These are phyloP conservation scores for Sterna hirundo DNA, from an alignment of 2,113 vertebrate genomes.

Conservation along the genomic window DNA sequence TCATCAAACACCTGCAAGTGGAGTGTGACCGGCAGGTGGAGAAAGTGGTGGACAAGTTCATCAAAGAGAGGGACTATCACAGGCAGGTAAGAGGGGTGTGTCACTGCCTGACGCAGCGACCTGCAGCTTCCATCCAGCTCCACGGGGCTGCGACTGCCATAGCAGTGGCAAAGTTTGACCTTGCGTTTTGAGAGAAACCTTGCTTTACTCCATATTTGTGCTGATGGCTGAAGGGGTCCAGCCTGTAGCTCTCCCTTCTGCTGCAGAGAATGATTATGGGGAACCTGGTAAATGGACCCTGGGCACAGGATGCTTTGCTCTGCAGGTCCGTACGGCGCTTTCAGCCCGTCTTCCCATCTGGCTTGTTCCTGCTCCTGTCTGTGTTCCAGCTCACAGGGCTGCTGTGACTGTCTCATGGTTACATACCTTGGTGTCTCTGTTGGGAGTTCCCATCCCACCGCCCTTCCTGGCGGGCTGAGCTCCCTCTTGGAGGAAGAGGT, in stretches of 20 bases:
- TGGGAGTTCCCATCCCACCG: background rate
- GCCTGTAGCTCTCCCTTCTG: background rate
- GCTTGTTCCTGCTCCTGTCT: background rate
- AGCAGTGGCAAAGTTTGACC: background rate
- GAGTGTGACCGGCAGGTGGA: constrained; percentile 94
- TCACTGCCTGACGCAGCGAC: background rate
- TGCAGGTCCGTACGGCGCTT: background rate
- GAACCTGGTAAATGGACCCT: background rate
- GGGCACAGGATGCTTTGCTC: background rate
- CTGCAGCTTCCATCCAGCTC: background rate
- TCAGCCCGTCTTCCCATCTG: background rate
- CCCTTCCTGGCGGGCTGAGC: background rate
- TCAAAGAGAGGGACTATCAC: constrained; percentile 90
- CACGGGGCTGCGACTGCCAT: accelerated
- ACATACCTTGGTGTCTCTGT: background rate
- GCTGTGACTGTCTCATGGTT: background rate
- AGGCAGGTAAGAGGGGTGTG: constrained; percentile 80
- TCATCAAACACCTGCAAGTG: constrained; percentile 92
- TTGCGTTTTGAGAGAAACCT: background rate
- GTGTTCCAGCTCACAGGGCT: background rate
- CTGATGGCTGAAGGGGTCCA: background rate
- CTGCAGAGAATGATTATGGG: background rate
- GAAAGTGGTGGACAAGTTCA: constrained; percentile 93
- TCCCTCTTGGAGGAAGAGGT: background rate
- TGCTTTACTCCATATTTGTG: background rate